A percentile compares a stretch with the other conserved stretches of the same genome.
Conservation (phyloP, 2,888 invertebrate species). For the Asteroscopus sphinx region DNA sequence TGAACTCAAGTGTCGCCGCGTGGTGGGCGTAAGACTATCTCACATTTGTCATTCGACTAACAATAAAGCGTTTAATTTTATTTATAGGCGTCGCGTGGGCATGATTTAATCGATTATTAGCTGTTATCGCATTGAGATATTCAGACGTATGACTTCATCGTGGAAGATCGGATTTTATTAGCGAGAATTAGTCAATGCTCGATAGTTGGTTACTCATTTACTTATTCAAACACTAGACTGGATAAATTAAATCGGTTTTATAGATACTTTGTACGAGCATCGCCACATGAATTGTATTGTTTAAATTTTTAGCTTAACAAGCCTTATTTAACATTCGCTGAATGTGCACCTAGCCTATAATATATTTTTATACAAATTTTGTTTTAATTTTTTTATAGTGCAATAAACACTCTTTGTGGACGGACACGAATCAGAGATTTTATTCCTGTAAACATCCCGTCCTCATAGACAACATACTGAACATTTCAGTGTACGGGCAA, state of each 20-base stretch:
- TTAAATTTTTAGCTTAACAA: no score
- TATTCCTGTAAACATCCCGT: no score
- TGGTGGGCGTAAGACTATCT: slow-evolving; percentile 79
- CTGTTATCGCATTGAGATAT: slow-evolving; percentile 70
- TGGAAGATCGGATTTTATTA: slow-evolving; percentile 37
- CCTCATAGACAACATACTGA: no score
- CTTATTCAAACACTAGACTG: slow-evolving; percentile 4
- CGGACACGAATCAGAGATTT: no score
- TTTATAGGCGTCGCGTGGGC: slow-evolving; percentile 82
- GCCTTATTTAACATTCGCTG: no score
- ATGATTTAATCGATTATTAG: slow-evolving; percentile 74
- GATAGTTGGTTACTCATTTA: slow-evolving; percentile 28
- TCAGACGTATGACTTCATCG: slow-evolving; percentile 70
- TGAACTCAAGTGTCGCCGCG: slow-evolving; percentile 12
- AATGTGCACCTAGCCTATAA: no score
- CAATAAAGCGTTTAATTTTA: slow-evolving; percentile 84
- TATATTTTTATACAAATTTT: no score
- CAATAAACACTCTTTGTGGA: no score
- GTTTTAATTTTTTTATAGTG: no score
- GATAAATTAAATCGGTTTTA: slow-evolving; percentile 1
- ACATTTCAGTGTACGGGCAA: no score
- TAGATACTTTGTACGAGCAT: neutral
- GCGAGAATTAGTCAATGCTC: slow-evolving; percentile 25
- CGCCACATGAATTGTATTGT: no score
- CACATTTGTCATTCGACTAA: slow-evolving; percentile 85